These are phyloP conservation scores for Alcis repandata DNA, from an alignment of 2,888 invertebrate genomes.

Conservation along the genomic window DNA sequence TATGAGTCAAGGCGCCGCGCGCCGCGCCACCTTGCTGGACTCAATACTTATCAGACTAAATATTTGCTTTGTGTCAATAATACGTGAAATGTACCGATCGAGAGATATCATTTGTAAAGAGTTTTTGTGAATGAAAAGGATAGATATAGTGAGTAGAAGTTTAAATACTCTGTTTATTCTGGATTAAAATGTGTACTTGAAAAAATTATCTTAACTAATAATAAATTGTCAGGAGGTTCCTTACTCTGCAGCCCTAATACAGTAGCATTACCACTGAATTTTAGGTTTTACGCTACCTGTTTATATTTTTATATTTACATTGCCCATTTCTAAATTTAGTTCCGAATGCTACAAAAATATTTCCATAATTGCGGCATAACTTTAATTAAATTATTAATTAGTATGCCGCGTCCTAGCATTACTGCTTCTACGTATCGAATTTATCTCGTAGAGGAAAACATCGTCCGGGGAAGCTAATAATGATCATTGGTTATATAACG, in stretches of 20 bases:
- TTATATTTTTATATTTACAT: no score
- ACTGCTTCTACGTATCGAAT: slow-evolving; percentile 49
- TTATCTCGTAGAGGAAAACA: slow-evolving; percentile 67
- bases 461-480: slow-evolving; percentile 59
- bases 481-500: slow-evolving; percentile 60
- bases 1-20: slow-evolving; percentile 44
- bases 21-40: slow-evolving; percentile 14
- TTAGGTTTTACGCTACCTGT: no score
- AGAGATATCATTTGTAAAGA: slow-evolving; percentile 1
- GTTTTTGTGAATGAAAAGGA: background rate
- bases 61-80: slow-evolving; percentile 17
- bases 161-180: no score
- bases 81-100: slow-evolving; percentile 6
- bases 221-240: no score
- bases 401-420: slow-evolving; percentile 51
- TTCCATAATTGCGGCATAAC: background rate
- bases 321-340: no score
- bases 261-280: no score
- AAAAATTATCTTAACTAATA: no score
- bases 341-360: background rate
- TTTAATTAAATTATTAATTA: background rate
- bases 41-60: slow-evolving; percentile 22
- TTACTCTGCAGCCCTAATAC: no score
- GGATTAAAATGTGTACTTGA: no score
- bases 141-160: background rate